Conservation (phyloP, 92 coral and sea anemone species). For the Metridium senile region DNA sequence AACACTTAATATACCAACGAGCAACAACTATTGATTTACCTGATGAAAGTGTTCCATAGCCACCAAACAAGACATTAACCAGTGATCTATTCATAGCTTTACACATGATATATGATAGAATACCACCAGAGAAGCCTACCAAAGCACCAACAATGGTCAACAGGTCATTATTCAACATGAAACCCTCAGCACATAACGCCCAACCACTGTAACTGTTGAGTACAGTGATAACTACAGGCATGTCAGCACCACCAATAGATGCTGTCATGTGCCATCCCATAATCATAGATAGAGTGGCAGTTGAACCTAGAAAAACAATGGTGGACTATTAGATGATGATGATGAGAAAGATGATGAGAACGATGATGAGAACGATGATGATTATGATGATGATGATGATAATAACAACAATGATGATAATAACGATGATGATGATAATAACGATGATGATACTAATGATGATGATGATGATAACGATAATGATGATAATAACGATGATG, state of each 20-base stretch:
- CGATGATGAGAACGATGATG: background rate
- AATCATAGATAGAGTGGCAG: constrained; percentile 87
- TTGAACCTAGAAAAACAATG: constrained; percentile 59
- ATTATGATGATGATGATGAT: background rate
- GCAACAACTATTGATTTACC: constrained; percentile 64
- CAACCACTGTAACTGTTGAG: constrained; percentile 99
- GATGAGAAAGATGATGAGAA: background rate
- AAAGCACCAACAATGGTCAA: constrained; percentile 98
- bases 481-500: too few species aligned
- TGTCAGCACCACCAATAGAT: constrained; percentile 98
- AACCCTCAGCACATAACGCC: constrained; percentile 99
- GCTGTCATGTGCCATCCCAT: constrained; percentile 99
- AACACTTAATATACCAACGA: background rate
- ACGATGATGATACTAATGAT: too few species aligned
- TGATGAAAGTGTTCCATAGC: constrained; percentile 96
- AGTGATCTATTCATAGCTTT: constrained; percentile 98
- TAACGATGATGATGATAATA: background rate
- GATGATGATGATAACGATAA: too few species aligned
- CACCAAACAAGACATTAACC: constrained; percentile 91
- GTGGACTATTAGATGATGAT: background rate
- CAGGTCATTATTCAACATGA: constrained; percentile 95
- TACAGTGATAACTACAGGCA: constrained; percentile 99
- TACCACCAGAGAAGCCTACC: constrained; percentile 99
- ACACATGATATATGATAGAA: constrained; percentile 99
- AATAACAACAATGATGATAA: background rate